Evolutionary conservation across 64 coral and sea anemone species (phyloP), one percentile per base, ranked within the genome.

Genomic region (Exaiptasia diaphana): DNA sequence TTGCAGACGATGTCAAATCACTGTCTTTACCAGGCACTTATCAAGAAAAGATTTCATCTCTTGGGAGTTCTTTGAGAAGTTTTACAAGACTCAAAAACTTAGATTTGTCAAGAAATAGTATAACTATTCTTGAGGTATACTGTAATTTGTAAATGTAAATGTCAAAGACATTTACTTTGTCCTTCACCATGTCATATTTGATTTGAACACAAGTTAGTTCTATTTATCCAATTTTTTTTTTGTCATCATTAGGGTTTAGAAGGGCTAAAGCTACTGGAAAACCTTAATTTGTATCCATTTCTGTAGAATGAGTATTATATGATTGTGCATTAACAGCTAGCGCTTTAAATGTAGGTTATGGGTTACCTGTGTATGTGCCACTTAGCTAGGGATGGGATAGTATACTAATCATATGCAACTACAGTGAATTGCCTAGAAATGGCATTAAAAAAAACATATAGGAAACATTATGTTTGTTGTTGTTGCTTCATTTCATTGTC

Each of bases 1-100:
- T 67, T 83, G 14, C 46, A 99, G 95, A 99, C 89, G 95, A 99
- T 81, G 95, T 99, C 3, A 99, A 99, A 50, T 92, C 95, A 4
- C 50, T 99, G 4, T 92, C 90, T 46, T 75, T 99, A 40, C 95
- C 95, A 68, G 95, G 95, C 31, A 85, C 95, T 6, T 99, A 92
- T 45, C 90, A 99, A 56, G 95, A 99, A 64, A 99, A 99, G 58
- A 85, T 99, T 36, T 64, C 85, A 29, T 73, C 81, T 4, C 57
- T 99, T 25, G 95, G 89, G 34, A 80, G 75, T 15, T 71, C 95
- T 27, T 70, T 99, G 15, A 67, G 49, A 55, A 74, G 84, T 35
- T 99, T 99, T 76, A 81, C 90, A 5, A 68, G 95, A 37, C 75
- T 99, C 5, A 99, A 99, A 62, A 74, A 91, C 27, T 65, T 99